Conservation (phyloP, 1,140 invertebrate species). For the Cotesia glomerata region DNA sequence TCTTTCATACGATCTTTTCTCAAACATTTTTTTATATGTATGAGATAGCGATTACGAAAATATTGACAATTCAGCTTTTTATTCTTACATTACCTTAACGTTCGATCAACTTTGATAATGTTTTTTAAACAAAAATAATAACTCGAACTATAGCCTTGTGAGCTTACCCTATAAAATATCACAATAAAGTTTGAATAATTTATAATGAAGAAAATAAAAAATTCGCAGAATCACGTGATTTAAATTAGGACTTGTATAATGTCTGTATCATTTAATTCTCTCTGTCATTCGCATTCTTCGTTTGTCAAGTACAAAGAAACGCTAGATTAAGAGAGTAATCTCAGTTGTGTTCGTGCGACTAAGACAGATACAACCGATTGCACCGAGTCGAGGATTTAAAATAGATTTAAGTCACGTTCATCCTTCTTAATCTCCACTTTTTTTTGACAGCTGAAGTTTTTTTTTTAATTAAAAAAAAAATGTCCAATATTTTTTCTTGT, state of each 20-base stretch:
- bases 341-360: not conserved
- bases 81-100: too few species aligned
- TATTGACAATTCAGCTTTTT: too few species aligned
- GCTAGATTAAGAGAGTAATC: slow-evolving; percentile 44
- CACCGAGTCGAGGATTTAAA: slow-evolving; percentile 39
- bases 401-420: slow-evolving; percentile 47
- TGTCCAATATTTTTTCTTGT: not conserved
- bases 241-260: slow-evolving; percentile 12
- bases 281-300: slow-evolving; percentile 45
- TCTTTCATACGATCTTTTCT: too few species aligned
- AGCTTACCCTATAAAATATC: too few species aligned
- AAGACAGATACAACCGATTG: slow-evolving; percentile 43
- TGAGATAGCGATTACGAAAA: too few species aligned
- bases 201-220: too few species aligned
- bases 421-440: slow-evolving; percentile 41
- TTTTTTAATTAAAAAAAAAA: not conserved
- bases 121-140: too few species aligned
- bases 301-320: slow-evolving; percentile 40
- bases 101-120: too few species aligned
- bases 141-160: too few species aligned
- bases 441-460: slow-evolving; percentile 28
- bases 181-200: too few species aligned
- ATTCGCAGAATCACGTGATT: too few species aligned
- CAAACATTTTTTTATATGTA: too few species aligned
- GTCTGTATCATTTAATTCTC: not conserved